phyloP scores from a whole-genome alignment of 2,797 vertebrate species.

The Heterohyrax brucei region DNA sequence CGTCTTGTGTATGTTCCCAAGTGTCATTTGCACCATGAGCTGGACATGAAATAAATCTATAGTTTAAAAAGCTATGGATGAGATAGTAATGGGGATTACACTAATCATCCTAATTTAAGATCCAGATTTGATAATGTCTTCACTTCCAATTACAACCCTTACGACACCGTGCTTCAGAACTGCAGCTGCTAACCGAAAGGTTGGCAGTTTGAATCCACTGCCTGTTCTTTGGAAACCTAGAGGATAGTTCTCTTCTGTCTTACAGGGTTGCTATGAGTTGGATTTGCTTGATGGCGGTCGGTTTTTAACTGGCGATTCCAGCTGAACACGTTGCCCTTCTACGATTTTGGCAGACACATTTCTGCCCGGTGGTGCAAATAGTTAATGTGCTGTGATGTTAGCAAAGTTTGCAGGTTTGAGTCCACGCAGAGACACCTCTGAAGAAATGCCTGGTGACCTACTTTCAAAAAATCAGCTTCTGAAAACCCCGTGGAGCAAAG shows the following conservation, averaged over 20 bases:
- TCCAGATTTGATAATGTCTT: background rate
- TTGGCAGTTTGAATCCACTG: too few species aligned
- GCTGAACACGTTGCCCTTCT: accelerated
- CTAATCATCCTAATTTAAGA: background rate
- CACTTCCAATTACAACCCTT: background rate
- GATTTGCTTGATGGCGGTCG: too few species aligned
- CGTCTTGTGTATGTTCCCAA: background rate
- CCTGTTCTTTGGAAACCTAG: too few species aligned
- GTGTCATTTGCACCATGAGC: background rate
- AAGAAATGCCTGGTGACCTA: background rate
- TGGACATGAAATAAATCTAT: background rate
- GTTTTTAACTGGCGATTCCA: background rate
- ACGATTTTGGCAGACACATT: background rate
- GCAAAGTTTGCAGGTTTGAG: background rate
- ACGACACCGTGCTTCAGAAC: too few species aligned
- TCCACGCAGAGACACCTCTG: background rate
- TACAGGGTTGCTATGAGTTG: too few species aligned
- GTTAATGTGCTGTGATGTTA: background rate
- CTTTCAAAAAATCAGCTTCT: background rate
- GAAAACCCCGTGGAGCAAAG: background rate
- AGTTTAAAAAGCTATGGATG: background rate
- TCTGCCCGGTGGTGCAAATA: background rate
- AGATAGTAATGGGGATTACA: background rate
- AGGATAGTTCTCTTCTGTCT: too few species aligned
- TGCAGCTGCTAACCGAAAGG: too few species aligned